Evolutionary conservation across 2,888 invertebrate genomes (phyloP), one percentile per base, ranked within the genome.

Genomic region (Oasisia sp.): DNA sequence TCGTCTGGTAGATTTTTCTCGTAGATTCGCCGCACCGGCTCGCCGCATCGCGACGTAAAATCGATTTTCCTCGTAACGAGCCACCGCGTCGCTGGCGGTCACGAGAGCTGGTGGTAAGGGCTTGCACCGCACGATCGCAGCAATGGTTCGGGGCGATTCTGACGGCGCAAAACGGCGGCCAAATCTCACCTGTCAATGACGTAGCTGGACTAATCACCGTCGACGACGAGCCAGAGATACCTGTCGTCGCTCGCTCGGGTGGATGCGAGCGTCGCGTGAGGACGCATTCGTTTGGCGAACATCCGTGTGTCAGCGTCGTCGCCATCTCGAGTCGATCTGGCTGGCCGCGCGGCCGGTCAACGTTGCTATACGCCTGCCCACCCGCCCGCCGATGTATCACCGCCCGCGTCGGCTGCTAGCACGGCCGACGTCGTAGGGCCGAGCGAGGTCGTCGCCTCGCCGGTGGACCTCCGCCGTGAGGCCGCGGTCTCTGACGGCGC

Each of bases 41-140:
- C 50, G 50, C 74, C 14, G 74, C 27, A 74, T 27, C 74, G 7
- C 74, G 74, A 74, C 74, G 74, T 19, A 74, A 74, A 74, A 74
- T 74, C 74, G 74, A 74, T 74, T 74, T 74, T 74, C 74, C 74
- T 74, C n/a, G 74, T 74, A 74, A 74, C 74, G 74, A 74, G 74
- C 74, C 74, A 27, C 74, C 19, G 27, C 74, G 0, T 74, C 74
- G 74, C n/a, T 74, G 74, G 14, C 74, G 74, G 74, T 74, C 74
- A 74, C 74, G 74, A 74, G 74, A 74, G 27, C 27, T 74, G n/a
- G 74, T 27, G 74, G 27, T n/a, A 27, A 7, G 74, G 19, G 74
- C 74, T 7, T n/a, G n/a, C n/a, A 58, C 45, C 50, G 50, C 74
- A 74, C 74, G 27, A 74, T 74, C n/a, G 74, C n/a, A 27, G 74